A percentile compares a stretch with the other conserved stretches of the same genome.
These are phyloP conservation scores for Drosophila pandora DNA, from an alignment of 1,140 invertebrate species.

Conservation along the genomic window DNA sequence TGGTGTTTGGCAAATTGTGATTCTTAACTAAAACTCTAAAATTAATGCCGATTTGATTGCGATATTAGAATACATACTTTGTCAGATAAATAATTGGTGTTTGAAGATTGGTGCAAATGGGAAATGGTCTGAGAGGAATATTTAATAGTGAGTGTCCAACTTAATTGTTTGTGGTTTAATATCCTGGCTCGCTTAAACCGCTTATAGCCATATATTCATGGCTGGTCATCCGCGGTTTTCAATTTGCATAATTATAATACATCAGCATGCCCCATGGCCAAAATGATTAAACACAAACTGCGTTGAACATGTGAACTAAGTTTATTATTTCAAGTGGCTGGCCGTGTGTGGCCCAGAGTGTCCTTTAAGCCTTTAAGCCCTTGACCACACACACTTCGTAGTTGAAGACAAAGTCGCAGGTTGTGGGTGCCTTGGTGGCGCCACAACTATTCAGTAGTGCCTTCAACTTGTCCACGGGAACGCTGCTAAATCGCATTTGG, in stretches of 20 bases:
- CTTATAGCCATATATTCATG: slow-evolving; percentile 54
- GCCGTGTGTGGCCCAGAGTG: background rate
- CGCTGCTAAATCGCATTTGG: slow-evolving; percentile 41
- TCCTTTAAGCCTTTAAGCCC: slow-evolving; percentile 34
- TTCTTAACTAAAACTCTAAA: slow-evolving; percentile 43
- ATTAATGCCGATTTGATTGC: background rate
- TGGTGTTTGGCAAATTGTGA: slow-evolving; percentile 56
- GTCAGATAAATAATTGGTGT: background rate
- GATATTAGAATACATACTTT: slow-evolving; percentile 23
- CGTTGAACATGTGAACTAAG: slow-evolving; percentile 64
- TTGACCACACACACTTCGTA: slow-evolving; percentile 57
- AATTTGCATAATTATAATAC: slow-evolving; percentile 74
- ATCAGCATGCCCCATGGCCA: slow-evolving; percentile 11
- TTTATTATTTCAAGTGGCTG: slow-evolving; percentile 55
- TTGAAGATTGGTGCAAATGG: background rate
- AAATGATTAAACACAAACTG: slow-evolving; percentile 46
- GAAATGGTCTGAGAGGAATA: background rate
- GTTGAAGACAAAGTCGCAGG: slow-evolving; percentile 48
- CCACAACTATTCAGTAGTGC: slow-evolving; percentile 28
- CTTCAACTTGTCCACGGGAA: slow-evolving; percentile 52
- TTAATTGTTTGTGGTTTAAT: slow-evolving; percentile 2
- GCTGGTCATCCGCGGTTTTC: slow-evolving; percentile 56
- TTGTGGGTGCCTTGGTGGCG: slow-evolving; percentile 6
- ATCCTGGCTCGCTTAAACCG: slow-evolving; percentile 51
- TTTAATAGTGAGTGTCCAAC: background rate